Conservation (phyloP, 2,113 vertebrate genomes). For the Tragelaphus strepsiceros region DNA sequence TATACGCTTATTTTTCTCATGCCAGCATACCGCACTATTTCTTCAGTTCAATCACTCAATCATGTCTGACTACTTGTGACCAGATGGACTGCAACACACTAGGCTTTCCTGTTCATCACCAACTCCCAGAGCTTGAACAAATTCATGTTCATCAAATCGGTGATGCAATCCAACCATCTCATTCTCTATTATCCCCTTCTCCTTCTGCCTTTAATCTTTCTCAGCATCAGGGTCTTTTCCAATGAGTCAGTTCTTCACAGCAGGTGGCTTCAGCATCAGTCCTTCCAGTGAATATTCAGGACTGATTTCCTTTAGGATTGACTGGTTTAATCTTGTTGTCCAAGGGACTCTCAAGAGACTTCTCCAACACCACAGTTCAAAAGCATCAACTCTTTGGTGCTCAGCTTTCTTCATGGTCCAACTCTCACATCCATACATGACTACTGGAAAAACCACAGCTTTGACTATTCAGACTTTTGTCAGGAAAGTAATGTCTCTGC, state of each 20-base stretch:
- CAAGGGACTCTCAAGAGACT: neutral
- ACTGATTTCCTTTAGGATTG: neutral
- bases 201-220: neutral
- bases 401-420: neutral
- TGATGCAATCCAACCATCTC: neutral
- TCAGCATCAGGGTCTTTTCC: neutral
- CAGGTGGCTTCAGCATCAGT: neutral
- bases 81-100: fast-evolving
- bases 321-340: neutral
- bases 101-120: neutral
- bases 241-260: neutral
- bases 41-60: neutral
- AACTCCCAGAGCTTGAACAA: neutral
- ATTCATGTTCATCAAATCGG: neutral
- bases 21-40: neutral
- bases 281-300: neutral
- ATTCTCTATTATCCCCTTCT: neutral
- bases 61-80: neutral
- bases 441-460: neutral
- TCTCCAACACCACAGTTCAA: neutral
- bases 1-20: neutral
- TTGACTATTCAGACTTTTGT: neutral
- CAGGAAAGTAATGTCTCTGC: neutral
- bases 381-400: neutral
- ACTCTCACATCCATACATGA: neutral